Percentiles rank a stretch among this genome's conserved stretches.
phyloP scores from a whole-genome alignment of 2,888 invertebrate species.

The Lithophane leautieri region DNA sequence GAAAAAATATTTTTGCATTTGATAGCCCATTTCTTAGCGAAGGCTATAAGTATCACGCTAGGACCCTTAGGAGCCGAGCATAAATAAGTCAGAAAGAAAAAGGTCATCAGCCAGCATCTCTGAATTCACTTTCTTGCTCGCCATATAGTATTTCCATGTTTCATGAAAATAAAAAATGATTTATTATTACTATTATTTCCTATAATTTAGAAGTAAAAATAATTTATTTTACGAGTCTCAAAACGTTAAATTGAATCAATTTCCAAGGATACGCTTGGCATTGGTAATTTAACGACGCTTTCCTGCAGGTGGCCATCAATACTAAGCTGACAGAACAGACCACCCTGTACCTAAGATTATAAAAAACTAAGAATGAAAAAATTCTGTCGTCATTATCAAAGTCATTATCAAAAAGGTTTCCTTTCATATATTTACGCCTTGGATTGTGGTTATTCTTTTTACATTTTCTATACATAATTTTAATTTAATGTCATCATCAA shows the following conservation, averaged over 20 bases:
- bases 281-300: constrained; percentile 2
- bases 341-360: background rate
- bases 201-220: background rate
- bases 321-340: background rate
- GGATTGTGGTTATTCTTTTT: background rate
- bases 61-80: too few species aligned
- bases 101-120: background rate
- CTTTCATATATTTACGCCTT: background rate
- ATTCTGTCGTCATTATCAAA: too few species aligned
- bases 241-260: constrained; percentile 2
- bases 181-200: background rate
- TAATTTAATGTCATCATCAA: background rate
- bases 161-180: background rate
- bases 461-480: background rate
- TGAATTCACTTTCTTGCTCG: too few species aligned
- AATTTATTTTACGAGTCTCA: constrained; percentile 3
- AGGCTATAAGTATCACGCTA: too few species aligned
- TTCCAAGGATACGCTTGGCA: background rate
- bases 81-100: too few species aligned
- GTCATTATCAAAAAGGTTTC: background rate
- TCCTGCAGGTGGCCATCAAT: background rate
- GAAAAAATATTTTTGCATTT: too few species aligned
- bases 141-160: background rate
- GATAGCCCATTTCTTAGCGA: too few species aligned
- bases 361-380: background rate